Base-by-base conservation (phyloP, 2,888 invertebrate genomes). In the Adelognathus sp. region DNA sequence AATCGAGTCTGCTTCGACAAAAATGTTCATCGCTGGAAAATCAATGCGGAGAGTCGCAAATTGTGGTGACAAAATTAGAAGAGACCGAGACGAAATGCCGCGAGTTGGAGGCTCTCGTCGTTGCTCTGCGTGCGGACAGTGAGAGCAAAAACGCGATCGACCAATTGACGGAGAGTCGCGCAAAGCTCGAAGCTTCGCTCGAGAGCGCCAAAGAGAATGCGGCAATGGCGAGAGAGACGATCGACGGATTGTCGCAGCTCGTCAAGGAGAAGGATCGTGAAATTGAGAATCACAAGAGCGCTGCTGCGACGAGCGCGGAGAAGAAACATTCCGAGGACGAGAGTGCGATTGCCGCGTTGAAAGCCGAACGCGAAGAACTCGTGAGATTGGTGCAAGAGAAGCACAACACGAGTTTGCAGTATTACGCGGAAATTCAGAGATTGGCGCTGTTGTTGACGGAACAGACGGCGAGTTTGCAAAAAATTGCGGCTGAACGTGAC, bases 381-480 rank as follows among this genome's bases (percentile, higher is more conserved):
- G 94, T 95, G 14, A 94, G 93, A 81, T 92, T 95, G 9, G 92
- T 98, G 0, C 96, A 96, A 86, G 92, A 95, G 72, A 98, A 98
- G 91, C 97, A 98, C 86, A 94, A 96, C 76, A 98, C 98, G 92
- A 97, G 95, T 88, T 91, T 97, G 29, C 94, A 95, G 79, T 98
- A 97, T 89, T 97, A 98, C 86, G 93, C 93, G 31, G 98, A 98
- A 92, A 96, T 98, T 75, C 96, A 97, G 89, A 93, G 97, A 29
- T 90, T 98, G 50, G 94, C 95, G 73, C 93, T 94, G 75, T 66
- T 91, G 1, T 58, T 92, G 14, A 83, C 80, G 39, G 89, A 90
- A n/a, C 90, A 91, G 75, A 63, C 82, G 0, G n/a, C 75, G 1
- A 85, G 82, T 44, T 76, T 87, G 41, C 89, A 89, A 60, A 92